Percentiles rank a stretch among this genome's conserved stretches.
phyloP scores from a whole-genome alignment of 2,797 vertebrate genomes.

The Phylloscopus collybita region DNA sequence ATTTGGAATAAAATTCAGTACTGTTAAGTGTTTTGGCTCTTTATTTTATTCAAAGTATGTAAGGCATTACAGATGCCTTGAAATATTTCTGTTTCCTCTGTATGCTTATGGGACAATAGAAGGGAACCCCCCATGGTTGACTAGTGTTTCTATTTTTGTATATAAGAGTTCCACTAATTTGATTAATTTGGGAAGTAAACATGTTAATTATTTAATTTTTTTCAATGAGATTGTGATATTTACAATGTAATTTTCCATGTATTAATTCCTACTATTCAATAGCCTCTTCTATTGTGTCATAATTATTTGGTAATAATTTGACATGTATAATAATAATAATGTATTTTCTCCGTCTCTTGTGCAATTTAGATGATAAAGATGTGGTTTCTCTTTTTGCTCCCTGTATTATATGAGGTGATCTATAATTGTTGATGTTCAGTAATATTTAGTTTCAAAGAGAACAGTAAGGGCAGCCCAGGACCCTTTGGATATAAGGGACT shows the following conservation, averaged over 20 bases:
- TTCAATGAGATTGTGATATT: neutral
- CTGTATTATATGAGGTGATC: neutral
- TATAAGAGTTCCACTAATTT: neutral
- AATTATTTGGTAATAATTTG: neutral
- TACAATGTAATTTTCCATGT: neutral
- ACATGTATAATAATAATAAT: neutral
- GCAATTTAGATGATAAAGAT: neutral
- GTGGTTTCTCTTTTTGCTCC: neutral
- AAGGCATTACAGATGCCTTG: slow-evolving; percentile 68
- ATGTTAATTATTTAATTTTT: neutral
- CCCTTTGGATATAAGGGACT: neutral
- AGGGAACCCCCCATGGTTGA: slow-evolving; percentile 58
- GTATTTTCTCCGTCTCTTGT: neutral
- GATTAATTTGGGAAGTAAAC: neutral
- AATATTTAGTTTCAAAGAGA: neutral
- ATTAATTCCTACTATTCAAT: neutral
- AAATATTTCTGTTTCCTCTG: slow-evolving; percentile 63
- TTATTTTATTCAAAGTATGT: slow-evolving; percentile 59
- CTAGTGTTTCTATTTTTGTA: slow-evolving; percentile 56
- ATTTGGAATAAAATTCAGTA: slow-evolving; percentile 61
- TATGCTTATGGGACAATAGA: slow-evolving; percentile 54
- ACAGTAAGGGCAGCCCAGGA: neutral
- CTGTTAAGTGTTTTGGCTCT: slow-evolving; percentile 63
- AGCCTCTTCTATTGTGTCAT: neutral
- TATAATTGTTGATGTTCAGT: neutral